Evolutionary conservation across 2,797 vertebrate species (phyloP).

Genomic region (Anguilla marmorata): DNA sequence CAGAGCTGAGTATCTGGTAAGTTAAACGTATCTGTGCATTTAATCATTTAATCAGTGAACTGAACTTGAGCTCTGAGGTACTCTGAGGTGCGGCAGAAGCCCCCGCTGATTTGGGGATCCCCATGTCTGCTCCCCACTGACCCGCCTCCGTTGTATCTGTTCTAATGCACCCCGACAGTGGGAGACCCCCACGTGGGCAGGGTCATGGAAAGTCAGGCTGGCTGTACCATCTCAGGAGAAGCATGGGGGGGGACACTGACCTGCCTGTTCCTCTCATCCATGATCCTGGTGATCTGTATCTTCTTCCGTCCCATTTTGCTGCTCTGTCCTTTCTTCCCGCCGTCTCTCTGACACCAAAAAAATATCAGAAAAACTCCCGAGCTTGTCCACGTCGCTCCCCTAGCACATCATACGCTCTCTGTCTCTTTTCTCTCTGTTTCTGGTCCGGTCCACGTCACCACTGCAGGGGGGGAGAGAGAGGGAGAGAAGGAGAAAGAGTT

Average conservation of each 20-base stretch:
- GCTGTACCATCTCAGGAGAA: not conserved
- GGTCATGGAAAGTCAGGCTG: not conserved
- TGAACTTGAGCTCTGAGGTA: not conserved
- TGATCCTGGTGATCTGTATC: conserved; percentile 96
- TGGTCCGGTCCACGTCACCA: conserved; percentile 24
- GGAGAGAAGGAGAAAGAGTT: not conserved
- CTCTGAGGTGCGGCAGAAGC: not conserved
- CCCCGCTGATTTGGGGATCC: not conserved
- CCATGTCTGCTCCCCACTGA: too few relatives aligned
- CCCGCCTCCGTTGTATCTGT: too few relatives aligned
- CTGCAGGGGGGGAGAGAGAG: conserved; percentile 1
- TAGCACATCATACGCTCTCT: conserved; percentile 77
- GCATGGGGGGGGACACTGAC: conserved; percentile 64
- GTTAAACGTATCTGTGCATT: too few relatives aligned
- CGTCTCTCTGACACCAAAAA: conserved; percentile 66
- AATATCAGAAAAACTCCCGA: conserved; percentile 65
- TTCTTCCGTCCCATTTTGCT: conserved; percentile 94
- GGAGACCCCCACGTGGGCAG: not conserved
- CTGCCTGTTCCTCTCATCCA: conserved; percentile 97
- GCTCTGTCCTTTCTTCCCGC: conserved; percentile 46
- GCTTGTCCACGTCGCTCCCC: conserved; percentile 66
- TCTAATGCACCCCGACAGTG: not conserved
- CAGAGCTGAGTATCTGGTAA: too few relatives aligned
- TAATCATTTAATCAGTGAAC: not conserved
- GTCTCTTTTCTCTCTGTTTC: conserved; percentile 53